A percentile compares a stretch with the other conserved stretches of the same genome.
Evolutionary conservation across 2,113 vertebrate species (phyloP).

Genomic region (Climacteris rufus): DNA sequence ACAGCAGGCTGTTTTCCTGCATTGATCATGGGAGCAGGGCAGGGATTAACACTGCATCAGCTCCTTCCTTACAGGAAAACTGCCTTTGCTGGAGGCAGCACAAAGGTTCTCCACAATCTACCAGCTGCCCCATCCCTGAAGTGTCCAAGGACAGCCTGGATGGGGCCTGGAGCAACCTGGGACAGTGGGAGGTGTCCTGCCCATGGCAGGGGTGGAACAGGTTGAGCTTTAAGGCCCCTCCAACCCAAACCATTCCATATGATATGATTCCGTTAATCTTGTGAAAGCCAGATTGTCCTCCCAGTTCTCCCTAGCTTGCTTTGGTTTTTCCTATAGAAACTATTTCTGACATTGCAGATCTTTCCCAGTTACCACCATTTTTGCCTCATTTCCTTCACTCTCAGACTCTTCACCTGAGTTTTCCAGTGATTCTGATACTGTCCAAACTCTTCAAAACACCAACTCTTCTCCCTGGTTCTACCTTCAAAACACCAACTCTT

Average conservation of each 20-base stretch:
- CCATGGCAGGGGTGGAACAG: neutral
- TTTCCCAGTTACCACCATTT: neutral
- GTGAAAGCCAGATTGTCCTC: accelerated
- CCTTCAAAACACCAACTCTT: no score
- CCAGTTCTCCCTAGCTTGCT: neutral
- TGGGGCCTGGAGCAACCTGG: accelerated
- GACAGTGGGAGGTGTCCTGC: neutral
- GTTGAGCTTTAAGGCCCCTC: neutral
- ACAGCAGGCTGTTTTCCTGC: neutral
- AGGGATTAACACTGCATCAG: neutral
- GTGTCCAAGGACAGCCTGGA: neutral
- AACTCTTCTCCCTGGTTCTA: neutral
- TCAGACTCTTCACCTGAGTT: neutral
- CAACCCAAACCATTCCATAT: neutral
- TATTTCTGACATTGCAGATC: neutral
- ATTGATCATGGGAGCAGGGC: neutral
- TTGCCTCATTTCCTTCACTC: neutral
- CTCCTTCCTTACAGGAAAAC: neutral
- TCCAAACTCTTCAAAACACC: neutral
- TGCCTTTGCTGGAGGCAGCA: neutral
- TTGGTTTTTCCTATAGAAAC: neutral
- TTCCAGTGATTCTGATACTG: neutral
- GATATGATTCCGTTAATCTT: accelerated
- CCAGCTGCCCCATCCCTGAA: neutral
- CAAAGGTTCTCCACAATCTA: neutral